phyloP scores from a whole-genome alignment of 2,797 vertebrate genomes.

The Apodemus agrarius region DNA sequence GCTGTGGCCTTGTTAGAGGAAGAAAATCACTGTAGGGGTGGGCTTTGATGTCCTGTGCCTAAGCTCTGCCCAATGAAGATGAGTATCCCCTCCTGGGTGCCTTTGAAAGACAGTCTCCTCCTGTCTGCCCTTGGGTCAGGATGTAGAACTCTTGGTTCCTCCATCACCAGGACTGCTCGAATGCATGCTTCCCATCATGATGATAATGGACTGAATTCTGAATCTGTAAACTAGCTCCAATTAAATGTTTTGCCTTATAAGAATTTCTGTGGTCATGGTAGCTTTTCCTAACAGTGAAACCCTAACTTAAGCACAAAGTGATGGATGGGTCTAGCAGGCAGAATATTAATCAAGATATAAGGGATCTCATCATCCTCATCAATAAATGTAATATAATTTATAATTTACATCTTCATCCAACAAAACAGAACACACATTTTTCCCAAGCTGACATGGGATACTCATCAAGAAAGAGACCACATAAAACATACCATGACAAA shows the following conservation, averaged over 20 bases:
- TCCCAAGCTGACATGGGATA: neutral
- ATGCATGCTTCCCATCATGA: neutral
- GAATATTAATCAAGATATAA: neutral
- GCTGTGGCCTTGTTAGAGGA: neutral
- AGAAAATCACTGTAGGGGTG: neutral
- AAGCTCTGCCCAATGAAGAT: neutral
- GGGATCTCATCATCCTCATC: neutral
- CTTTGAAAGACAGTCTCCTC: neutral
- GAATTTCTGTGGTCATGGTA: neutral
- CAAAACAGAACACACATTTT: neutral
- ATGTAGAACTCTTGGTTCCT: neutral
- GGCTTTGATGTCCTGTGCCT: neutral
- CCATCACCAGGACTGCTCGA: neutral
- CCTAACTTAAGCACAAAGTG: neutral
- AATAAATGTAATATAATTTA: neutral
- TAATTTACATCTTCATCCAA: neutral
- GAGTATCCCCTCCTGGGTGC: neutral
- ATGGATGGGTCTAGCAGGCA: neutral
- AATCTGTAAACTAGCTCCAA: neutral
- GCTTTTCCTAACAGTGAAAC: neutral
- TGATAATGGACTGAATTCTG: neutral
- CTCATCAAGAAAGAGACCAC: neutral
- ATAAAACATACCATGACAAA: constrained; percentile 29
- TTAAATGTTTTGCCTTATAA: neutral
- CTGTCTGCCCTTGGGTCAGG: neutral